Percentiles rank a stretch among this genome's conserved stretches.
Evolutionary conservation across 1,140 invertebrate genomes (phyloP).

Genomic region (Eumaeus atala): DNA sequence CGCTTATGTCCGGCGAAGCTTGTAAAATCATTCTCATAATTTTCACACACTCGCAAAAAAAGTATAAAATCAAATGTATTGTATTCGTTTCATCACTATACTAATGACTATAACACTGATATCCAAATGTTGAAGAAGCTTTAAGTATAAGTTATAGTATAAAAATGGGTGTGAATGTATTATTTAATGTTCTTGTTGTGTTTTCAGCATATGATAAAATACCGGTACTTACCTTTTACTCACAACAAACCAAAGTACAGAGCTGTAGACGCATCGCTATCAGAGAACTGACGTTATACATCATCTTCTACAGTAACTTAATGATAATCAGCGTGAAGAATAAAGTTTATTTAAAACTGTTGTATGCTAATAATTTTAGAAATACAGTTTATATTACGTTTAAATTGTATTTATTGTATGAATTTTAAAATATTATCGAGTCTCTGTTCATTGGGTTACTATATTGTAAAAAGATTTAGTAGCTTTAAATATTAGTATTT

Average conservation of each 20-base stretch:
- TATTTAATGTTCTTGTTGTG: conserved; percentile 1
- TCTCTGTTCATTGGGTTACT: no score
- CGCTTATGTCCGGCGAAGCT: no score
- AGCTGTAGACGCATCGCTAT: conserved; percentile 74
- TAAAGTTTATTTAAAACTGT: conserved; percentile 61
- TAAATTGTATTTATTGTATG: conserved; percentile 43
- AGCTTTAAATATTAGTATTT: no score
- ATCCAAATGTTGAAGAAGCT: no score
- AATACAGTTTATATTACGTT: conserved; percentile 63
- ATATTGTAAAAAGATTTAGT: no score
- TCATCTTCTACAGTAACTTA: conserved; percentile 22
- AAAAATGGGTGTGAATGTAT: no score
- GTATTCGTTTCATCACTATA: no score
- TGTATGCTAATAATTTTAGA: conserved; percentile 63
- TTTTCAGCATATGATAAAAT: conserved; percentile 99
- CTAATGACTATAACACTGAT: no score
- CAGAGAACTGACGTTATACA: conserved; percentile 54
- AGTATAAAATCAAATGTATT: no score
- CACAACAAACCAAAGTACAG: conserved; percentile 97
- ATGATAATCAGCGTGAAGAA: conserved; percentile 29
- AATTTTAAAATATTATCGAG: conserved; percentile 2
- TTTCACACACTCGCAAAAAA: no score
- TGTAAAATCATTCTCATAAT: no score
- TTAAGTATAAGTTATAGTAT: no score
- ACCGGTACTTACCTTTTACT: conserved; percentile 98